Base-by-base conservation (phyloP, 2,797 vertebrate genomes). In the Pachyuromys duprasi region DNA sequence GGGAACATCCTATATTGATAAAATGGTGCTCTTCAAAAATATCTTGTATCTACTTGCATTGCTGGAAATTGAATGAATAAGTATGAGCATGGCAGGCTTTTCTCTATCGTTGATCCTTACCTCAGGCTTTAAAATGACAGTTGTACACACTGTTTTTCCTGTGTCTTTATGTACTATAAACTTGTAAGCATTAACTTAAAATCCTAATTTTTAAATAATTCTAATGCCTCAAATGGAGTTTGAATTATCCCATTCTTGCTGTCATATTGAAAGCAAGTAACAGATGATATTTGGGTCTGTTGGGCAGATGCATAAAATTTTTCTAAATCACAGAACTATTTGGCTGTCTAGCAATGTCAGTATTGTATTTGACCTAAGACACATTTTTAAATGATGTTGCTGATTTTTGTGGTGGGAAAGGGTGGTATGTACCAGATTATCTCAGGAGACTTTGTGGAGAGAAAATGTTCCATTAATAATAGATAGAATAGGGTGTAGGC, bases 371-470 rank as follows among this genome's bases (percentile, higher is more conserved):
- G n/a, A 79, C 39, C 15, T 83, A 53, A 91, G 75, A 36, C 55
- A 53, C 6, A 22, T 88, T 78, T 17, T 90, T 81, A 53, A 78
- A 79, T 78, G 39, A 36, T 39, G 57, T 86, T 65, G 60, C 31
- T 88, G n/a, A 39, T 24, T 75, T 91, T 80, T 92, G 14, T 39
- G 28, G 72, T 93, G 65, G 42, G 49, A 89, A 42, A 94, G 57
- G 24, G 31, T 86, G 69, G 18, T 63, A 8, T 24, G 26, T 80
- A 62, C 45, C 18, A 42, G 2, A 17, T 55, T 78, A 60, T 89
- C 28, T 94, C 39, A 53, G 69, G 74, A 67, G 76, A 42, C 63
- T 3, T 53, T n/a, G 5, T 63, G 39, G 53, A 90, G 75, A 79
- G 63, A 74, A 70, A 74, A 28, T 82, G 36, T 78, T n/a, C 62